phyloP scores from a whole-genome alignment of 2,888 invertebrate genomes.

The Apocheima hispidaria region DNA sequence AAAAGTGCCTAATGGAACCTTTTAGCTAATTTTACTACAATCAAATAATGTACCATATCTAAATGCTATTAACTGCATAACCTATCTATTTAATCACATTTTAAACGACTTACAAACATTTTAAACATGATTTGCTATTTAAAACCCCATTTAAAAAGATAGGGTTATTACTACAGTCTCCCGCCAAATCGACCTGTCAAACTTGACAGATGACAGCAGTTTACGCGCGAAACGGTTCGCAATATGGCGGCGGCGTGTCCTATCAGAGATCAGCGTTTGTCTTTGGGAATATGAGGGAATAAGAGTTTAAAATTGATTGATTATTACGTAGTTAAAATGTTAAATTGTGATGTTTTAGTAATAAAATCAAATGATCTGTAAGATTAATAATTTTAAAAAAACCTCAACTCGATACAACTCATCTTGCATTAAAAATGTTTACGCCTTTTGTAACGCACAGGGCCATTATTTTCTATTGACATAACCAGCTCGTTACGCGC shows the following conservation, averaged over 20 bases:
- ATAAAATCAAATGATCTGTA: too few relatives aligned
- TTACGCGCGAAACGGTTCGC: slow-evolving; percentile 67
- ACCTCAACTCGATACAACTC: too few relatives aligned
- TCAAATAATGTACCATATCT: too few relatives aligned
- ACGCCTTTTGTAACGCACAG: too few relatives aligned
- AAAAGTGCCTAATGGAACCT: too few relatives aligned
- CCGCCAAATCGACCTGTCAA: slow-evolving; percentile 58
- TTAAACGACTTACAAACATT: neutral
- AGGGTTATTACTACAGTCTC: slow-evolving; percentile 49
- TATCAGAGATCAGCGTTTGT: slow-evolving; percentile 48
- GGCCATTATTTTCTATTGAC: too few relatives aligned
- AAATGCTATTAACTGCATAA: neutral
- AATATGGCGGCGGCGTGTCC: slow-evolving; percentile 67
- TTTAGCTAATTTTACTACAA: too few relatives aligned
- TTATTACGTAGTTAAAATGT: slow-evolving; percentile 5
- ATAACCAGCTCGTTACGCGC: too few relatives aligned
- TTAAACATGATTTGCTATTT: slow-evolving; percentile 16
- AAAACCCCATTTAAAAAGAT: slow-evolving; percentile 40
- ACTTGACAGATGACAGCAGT: slow-evolving; percentile 65
- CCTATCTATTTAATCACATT: neutral
- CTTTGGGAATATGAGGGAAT: neutral
- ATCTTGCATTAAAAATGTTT: too few relatives aligned
- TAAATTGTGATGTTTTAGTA: neutral
- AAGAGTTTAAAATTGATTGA: slow-evolving; percentile 10
- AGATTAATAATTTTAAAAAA: too few relatives aligned